phyloP scores from a whole-genome alignment of 2,888 invertebrate species.

The Rhamphomyia laevipes region DNA sequence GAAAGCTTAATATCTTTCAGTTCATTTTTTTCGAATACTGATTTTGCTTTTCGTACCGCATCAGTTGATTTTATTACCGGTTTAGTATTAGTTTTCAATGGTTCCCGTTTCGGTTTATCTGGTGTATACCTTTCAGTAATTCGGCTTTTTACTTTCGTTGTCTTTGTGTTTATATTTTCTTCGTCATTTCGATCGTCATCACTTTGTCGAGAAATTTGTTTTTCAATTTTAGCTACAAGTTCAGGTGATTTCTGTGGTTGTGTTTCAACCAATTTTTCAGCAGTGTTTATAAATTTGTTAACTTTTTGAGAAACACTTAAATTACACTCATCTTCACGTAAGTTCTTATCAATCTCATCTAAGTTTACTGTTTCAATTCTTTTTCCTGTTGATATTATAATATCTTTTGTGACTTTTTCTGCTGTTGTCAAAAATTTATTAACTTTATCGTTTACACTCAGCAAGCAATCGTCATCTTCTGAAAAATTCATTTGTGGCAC shows the following conservation, averaged over 20 bases:
- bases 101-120: conserved; percentile 7
- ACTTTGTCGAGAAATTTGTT: conserved; percentile 30
- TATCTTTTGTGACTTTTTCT: conserved; percentile 42
- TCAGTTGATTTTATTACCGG: conserved; percentile 44
- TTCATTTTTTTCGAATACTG: conserved; percentile 52
- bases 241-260: conserved; percentile 39
- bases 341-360: conserved; percentile 44
- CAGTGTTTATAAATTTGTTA: conserved; percentile 49
- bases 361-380: conserved; percentile 41
- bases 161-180: conserved; percentile 1
- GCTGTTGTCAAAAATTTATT: conserved; percentile 51
- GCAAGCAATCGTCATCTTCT: conserved; percentile 43
- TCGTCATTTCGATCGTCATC: conserved; percentile 20
- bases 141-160: conserved; percentile 7
- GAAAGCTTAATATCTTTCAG: conserved; percentile 6
- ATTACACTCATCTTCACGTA: conserved; percentile 48
- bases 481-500: conserved; percentile 26
- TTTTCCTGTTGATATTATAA: conserved; percentile 20
- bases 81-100: conserved; percentile 1
- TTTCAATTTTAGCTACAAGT: conserved; percentile 38
- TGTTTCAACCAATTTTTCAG: conserved; percentile 41
- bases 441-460: conserved; percentile 55
- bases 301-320: conserved; percentile 54
- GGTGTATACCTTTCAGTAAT: conserved; percentile 11
- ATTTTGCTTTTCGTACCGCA: conserved; percentile 58